These are phyloP conservation scores for Chitala chitala DNA, from an alignment of 2,113 vertebrate genomes.

Conservation along the genomic window DNA sequence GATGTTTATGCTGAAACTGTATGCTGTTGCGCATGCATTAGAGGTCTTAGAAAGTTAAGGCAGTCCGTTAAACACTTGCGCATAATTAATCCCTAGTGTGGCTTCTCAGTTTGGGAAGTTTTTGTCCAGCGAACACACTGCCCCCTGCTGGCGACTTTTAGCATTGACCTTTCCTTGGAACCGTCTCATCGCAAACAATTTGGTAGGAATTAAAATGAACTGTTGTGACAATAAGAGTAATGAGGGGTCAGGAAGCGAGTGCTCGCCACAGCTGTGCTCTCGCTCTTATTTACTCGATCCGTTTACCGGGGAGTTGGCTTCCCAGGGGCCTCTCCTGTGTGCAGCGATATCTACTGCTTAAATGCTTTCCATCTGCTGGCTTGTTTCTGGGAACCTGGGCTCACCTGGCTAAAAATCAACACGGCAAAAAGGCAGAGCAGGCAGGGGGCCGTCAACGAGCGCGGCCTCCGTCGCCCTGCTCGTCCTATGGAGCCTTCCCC, in stretches of 20 bases:
- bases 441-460: constrained; percentile 31
- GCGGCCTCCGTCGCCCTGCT: too few species aligned
- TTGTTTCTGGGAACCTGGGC: constrained; percentile 38
- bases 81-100: not conserved
- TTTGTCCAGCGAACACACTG: constrained; percentile 2
- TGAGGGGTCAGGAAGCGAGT: not conserved
- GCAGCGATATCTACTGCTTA: constrained; percentile 31
- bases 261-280: not conserved
- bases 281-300: not conserved
- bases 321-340: constrained; percentile 40
- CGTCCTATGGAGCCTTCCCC: too few species aligned
- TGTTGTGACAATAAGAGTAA: constrained; percentile 18
- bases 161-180: not conserved
- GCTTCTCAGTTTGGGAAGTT: not conserved
- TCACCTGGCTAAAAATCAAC: constrained; percentile 41
- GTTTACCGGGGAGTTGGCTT: constrained; percentile 33
- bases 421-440: not conserved
- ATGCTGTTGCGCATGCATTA: not conserved
- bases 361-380: constrained; percentile 40
- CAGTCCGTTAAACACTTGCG: not conserved
- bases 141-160: constrained; percentile 17
- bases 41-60: not conserved
- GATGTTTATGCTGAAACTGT: not conserved
- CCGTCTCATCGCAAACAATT: not conserved
- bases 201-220: not conserved